Evolutionary conservation across 1,140 invertebrate species (phyloP).

Genomic region (Drosophila mayri): DNA sequence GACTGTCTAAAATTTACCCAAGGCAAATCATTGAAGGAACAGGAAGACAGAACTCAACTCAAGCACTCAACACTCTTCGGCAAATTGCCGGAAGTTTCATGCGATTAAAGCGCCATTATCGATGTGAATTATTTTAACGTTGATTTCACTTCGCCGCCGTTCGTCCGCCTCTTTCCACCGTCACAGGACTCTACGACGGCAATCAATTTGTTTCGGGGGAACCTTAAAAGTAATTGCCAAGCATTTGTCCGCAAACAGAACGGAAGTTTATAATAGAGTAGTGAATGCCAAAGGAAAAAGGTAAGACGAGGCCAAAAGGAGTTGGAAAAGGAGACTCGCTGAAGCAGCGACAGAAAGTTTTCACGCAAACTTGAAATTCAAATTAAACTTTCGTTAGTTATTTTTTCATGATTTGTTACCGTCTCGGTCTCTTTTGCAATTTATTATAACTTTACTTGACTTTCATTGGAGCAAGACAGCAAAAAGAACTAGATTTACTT

Average conservation of each 20-base stretch:
- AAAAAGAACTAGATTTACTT: neutral
- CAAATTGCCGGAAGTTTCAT: constrained; percentile 80
- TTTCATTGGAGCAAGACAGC: constrained; percentile 12
- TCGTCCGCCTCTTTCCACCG: neutral
- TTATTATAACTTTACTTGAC: constrained; percentile 62
- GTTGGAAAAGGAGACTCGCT: constrained; percentile 2
- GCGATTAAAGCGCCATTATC: constrained; percentile 81
- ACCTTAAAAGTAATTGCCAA: constrained; percentile 75
- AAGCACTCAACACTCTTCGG: constrained; percentile 71
- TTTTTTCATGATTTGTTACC: constrained; percentile 66
- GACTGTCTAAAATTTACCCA: constrained; percentile 35
- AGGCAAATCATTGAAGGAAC: constrained; percentile 62
- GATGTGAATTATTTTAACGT: constrained; percentile 80
- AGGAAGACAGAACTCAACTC: constrained; percentile 33
- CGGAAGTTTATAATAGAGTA: constrained; percentile 48
- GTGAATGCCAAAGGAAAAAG: constrained; percentile 30
- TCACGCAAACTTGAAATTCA: constrained; percentile 74
- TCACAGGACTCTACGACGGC: constrained; percentile 39
- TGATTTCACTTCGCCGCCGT: constrained; percentile 39
- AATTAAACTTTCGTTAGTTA: constrained; percentile 77
- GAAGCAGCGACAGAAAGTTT: constrained; percentile 56
- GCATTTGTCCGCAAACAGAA: constrained; percentile 68
- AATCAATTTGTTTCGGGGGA: constrained; percentile 72
- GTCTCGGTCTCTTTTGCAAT: constrained; percentile 35
- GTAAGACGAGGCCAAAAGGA: constrained; percentile 1